Evolutionary conservation across 2,797 vertebrate species (phyloP), one percentile per base, ranked within the genome.

Genomic region (Pangasius larnaudii): DNA sequence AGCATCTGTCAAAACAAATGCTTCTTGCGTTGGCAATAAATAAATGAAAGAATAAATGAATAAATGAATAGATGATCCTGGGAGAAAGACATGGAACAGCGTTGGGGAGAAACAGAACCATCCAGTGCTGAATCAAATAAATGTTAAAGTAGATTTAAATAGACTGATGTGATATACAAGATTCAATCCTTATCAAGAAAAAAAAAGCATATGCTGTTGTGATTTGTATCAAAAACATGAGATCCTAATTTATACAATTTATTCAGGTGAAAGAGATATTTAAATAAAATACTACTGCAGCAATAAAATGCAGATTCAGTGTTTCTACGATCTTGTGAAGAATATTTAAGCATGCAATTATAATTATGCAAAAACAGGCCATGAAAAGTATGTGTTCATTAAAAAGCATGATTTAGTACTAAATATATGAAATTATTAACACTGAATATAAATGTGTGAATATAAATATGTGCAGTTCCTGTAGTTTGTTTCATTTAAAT

Each of bases 1-100:
- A 93, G 92, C 92, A 91, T 92, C 92, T 93, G 92, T 91, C 90
- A 91, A 92, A 92, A 92, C 92, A 93, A 93, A 93, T 91, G 91
- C 91, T 91, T 89, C 88, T 90, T 67, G 82, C 91, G 88, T 91
- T 92, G 88, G 89, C 90, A 90, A 92, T 91, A 93, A 93, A 93
- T 93, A 93, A 91, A 92, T 91, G 86, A 91, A 92, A 90, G 86
- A 90, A 92, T 91, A 90, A 89, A 92, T 89, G 85, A 90, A 90
- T 91, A 92, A 91, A 90, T 89, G 88, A 91, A 89, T 86, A 91
- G 88, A 90, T 89, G 81, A 91, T 86, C 87, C 87, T 65, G 71
- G 80, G 67, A 84, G 81, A 51, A 74, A 87, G 84, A 85, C 77
- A 87, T 39, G 65, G 69, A 89, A 85, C 85, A 33, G 78, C 75